phyloP scores from a whole-genome alignment of 2,888 invertebrate genomes.

The Glaucopsyche alexis region DNA sequence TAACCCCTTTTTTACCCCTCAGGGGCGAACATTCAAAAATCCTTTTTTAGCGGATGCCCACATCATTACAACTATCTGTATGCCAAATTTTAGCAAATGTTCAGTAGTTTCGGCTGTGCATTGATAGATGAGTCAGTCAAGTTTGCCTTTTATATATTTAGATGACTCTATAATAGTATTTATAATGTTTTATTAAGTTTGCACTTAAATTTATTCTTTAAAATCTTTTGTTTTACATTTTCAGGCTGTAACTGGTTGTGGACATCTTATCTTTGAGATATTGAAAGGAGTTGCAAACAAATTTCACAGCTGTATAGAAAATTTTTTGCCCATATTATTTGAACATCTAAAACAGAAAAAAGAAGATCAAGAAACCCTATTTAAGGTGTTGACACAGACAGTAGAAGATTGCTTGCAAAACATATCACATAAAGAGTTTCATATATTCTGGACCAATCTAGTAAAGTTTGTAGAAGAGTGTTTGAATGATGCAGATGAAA shows the following conservation, averaged over 20 bases:
- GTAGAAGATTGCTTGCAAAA: constrained; percentile 82
- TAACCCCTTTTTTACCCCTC: too few species aligned
- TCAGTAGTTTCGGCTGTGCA: too few species aligned
- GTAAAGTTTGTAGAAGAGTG: constrained; percentile 60
- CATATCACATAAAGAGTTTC: constrained; percentile 82
- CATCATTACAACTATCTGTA: too few species aligned
- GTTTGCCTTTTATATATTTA: too few species aligned
- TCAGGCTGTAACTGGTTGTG: constrained; percentile 89
- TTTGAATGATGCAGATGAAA: constrained; percentile 58
- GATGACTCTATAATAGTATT: too few species aligned
- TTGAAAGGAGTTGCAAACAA: constrained; percentile 89
- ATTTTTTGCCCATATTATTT: constrained; percentile 84
- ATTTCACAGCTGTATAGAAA: constrained; percentile 90
- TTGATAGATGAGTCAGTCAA: too few species aligned
- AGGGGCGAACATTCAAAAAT: too few species aligned
- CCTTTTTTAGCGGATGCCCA: too few species aligned
- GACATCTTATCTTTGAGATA: constrained; percentile 93
- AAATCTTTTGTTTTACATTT: constrained; percentile 44
- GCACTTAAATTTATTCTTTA: not conserved
- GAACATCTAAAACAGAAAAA: constrained; percentile 77
- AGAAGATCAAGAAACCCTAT: constrained; percentile 77
- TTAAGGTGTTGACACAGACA: constrained; percentile 83
- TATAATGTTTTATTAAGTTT: not conserved
- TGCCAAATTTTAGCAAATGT: too few species aligned
- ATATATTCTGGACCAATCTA: constrained; percentile 82